Conservation (phyloP, 1,140 invertebrate species). For the Penaeus japonicus region DNA sequence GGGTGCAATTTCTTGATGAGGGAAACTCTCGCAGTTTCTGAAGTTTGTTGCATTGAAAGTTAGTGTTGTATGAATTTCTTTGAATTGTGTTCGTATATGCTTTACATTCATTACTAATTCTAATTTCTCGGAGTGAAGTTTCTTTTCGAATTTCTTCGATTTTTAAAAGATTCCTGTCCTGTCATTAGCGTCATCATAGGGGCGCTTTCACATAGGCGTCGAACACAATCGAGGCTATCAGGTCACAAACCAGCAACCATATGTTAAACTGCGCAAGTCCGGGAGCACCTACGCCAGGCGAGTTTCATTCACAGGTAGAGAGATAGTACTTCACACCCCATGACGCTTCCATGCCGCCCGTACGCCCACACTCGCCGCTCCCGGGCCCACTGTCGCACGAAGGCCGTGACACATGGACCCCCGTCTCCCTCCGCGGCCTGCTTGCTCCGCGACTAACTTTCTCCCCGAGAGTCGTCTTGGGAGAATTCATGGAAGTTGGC, state of each 20-base stretch:
- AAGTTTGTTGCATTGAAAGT: conserved; percentile 51
- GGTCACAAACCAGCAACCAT: conserved; percentile 48
- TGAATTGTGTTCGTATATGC: conserved; percentile 18
- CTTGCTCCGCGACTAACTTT: neutral
- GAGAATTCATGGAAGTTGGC: too few relatives aligned
- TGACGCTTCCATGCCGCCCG: conserved; percentile 51
- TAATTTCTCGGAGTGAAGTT: too few relatives aligned
- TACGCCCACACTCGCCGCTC: conserved; percentile 35
- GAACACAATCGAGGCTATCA: neutral
- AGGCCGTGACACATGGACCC: neutral
- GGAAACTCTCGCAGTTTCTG: conserved; percentile 53
- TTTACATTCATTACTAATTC: too few relatives aligned
- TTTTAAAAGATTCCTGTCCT: neutral
- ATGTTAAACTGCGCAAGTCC: conserved; percentile 54
- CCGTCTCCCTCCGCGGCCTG: neutral
- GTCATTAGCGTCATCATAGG: neutral
- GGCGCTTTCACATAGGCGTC: neutral
- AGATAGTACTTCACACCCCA: conserved; percentile 55
- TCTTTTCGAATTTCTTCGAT: too few relatives aligned
- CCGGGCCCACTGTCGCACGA: conserved; percentile 13
- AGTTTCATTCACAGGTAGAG: conserved; percentile 55
- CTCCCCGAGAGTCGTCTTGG: too few relatives aligned
- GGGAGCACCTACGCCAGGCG: conserved; percentile 30
- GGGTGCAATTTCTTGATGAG: conserved; percentile 55
- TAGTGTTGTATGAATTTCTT: conserved; percentile 41